phyloP scores from a whole-genome alignment of 2,113 vertebrate species.

The Herpetotheres cachinnans region DNA sequence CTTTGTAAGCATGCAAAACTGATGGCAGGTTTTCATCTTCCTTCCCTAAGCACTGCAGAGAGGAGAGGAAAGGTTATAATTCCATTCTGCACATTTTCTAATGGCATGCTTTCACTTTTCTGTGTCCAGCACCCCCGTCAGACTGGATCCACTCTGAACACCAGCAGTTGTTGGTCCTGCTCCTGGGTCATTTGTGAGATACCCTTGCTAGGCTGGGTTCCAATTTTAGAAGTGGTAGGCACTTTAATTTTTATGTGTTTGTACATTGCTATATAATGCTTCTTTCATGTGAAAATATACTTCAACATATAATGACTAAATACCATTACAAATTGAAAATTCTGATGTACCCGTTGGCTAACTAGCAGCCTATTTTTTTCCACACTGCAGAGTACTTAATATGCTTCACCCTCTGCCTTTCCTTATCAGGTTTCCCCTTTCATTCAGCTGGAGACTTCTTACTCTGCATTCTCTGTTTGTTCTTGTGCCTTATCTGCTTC shows the following conservation, averaged over 20 bases:
- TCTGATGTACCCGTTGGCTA: background rate
- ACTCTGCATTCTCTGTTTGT: background rate
- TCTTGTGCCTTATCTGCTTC: conserved; percentile 1
- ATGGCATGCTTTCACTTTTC: background rate
- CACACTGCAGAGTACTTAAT: background rate
- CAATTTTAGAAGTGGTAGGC: background rate
- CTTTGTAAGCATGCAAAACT: background rate
- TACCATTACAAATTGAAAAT: background rate
- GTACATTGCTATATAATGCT: background rate
- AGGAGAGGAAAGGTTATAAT: background rate
- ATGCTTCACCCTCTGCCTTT: conserved; percentile 4
- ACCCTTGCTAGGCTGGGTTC: background rate
- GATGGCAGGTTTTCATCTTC: background rate
- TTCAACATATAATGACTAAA: background rate
- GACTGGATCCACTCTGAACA: background rate
- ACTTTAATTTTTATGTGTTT: background rate
- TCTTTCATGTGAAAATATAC: background rate
- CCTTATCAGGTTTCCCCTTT: conserved; percentile 19
- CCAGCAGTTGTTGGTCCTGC: background rate
- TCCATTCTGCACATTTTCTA: background rate
- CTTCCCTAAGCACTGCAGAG: background rate
- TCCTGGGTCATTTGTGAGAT: background rate
- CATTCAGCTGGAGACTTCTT: background rate
- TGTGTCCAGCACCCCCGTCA: background rate
- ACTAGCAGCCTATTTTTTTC: background rate